phyloP scores from a whole-genome alignment of 35 echinoderm and acorn worm species.

The Acanthaster planci region DNA sequence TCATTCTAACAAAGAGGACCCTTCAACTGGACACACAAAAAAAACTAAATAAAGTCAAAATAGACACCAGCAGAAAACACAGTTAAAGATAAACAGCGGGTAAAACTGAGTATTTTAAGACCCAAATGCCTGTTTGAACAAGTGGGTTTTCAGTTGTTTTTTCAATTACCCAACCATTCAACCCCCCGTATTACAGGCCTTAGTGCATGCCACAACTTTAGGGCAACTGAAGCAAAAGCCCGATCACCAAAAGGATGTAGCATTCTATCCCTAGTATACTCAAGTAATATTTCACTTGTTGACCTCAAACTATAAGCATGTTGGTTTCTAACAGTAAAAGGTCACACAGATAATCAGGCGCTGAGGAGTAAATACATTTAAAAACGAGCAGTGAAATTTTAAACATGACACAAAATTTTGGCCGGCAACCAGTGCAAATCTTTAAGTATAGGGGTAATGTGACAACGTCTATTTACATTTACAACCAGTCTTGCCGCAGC shows the following conservation, averaged over 20 bases:
- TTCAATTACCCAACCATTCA: not conserved
- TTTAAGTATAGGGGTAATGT: constrained; percentile 15
- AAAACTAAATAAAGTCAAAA: too few species aligned
- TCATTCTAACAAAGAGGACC: too few species aligned
- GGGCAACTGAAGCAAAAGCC: not conserved
- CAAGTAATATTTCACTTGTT: not conserved
- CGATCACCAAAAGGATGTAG: too few species aligned
- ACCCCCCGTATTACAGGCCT: not conserved
- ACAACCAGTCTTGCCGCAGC: not conserved
- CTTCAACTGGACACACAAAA: too few species aligned
- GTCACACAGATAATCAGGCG: not conserved
- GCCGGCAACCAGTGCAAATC: too few species aligned
- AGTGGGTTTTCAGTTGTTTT: too few species aligned
- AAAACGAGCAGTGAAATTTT: not conserved
- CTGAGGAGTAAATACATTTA: not conserved
- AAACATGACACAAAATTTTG: not conserved
- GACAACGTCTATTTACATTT: too few species aligned
- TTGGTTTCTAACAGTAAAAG: not conserved
- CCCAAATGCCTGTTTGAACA: too few species aligned
- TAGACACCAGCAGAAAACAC: too few species aligned
- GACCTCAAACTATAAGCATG: not conserved
- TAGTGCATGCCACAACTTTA: not conserved
- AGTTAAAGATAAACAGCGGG: too few species aligned
- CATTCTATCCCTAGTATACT: not conserved
- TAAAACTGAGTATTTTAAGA: too few species aligned